Base-by-base conservation (phyloP, 2,797 vertebrate species). In the Aulostomus chinensis region DNA sequence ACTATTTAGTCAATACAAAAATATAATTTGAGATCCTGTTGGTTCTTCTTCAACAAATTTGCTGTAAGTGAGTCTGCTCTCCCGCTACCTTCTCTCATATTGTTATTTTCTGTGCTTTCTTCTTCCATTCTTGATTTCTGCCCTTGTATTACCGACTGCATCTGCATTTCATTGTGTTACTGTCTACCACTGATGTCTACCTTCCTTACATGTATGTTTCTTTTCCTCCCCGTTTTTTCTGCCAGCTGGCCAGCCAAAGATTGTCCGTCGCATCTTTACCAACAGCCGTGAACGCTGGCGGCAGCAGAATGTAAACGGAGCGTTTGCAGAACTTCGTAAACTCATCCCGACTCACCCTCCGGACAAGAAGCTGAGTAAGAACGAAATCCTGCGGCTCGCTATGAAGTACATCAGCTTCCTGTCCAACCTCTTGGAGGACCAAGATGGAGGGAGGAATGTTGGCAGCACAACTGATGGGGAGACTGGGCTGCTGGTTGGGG, bases 181-280 rank as follows among this genome's bases (percentile, higher is more conserved):
- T 10, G 3, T 39, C 4, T 9, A 20, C 15, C 17, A 1, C 42
- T 10, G 3, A 4, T 39, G 15, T 20, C 2, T 34, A 25, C 17
- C 39, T 7, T 33, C 16, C 51, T 67, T 12, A 63, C 11, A 2
- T 58, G 24, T 48, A 18, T 45, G 4, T 56, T 21, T 55, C 18
- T 31, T 59, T 11, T 30, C 11, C 25, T 45, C 30, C 35, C 34
- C 35, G 11, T 43, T 24, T 11, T 32, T 55, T 21, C 36, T 34
- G 13, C 39, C 37, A 90, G 88, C 88, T 36, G 88, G 88, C 53
- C 87, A 90, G 56, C 94, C 95, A 0, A 97, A 97, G 74, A 94
- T 96, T 4, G 94, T 96, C 2, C 91, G 95, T 0, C 92, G 95
- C 30, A 97, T 97, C 79, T 97, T 97, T 80, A 97, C 95, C 39